These are phyloP conservation scores for Tipula helvola DNA, from an alignment of 2,888 invertebrate genomes.

Conservation along the genomic window DNA sequence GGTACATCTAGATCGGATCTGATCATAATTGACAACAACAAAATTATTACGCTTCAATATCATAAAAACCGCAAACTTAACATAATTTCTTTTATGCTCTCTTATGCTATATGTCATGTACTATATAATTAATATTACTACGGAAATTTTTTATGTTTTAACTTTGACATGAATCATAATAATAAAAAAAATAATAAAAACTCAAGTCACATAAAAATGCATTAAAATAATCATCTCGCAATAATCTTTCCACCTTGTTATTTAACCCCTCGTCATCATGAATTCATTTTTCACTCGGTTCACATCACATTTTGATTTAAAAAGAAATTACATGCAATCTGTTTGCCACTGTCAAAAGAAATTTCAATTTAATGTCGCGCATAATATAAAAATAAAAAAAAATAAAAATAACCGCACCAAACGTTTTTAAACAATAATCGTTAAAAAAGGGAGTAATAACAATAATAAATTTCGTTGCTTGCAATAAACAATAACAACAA, in stretches of 20 bases:
- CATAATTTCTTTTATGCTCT: not conserved
- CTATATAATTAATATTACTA: not conserved
- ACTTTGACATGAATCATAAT: not conserved
- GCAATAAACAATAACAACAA: not conserved
- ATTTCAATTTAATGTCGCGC: not conserved
- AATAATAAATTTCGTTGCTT: not conserved
- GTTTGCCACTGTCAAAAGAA: not conserved
- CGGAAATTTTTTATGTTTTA: not conserved
- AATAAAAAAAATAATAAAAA: not conserved
- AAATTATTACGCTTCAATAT: not conserved
- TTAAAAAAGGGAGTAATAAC: not conserved
- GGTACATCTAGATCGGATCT: not conserved
- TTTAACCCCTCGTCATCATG: not conserved
- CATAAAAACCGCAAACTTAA: not conserved
- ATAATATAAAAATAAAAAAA: too few relatives aligned
- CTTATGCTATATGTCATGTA: not conserved
- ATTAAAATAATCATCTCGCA: not conserved
- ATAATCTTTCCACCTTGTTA: not conserved
- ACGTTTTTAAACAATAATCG: not conserved
- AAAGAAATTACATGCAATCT: not conserved
- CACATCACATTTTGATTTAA: not conserved
- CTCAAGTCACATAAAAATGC: not conserved
- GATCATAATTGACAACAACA: not conserved
- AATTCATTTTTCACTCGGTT: not conserved
- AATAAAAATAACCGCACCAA: not conserved